Evolutionary conservation across 2,797 vertebrate species (phyloP), one percentile per base, ranked within the genome.

Genomic region (Rhynchonycteris naso): DNA sequence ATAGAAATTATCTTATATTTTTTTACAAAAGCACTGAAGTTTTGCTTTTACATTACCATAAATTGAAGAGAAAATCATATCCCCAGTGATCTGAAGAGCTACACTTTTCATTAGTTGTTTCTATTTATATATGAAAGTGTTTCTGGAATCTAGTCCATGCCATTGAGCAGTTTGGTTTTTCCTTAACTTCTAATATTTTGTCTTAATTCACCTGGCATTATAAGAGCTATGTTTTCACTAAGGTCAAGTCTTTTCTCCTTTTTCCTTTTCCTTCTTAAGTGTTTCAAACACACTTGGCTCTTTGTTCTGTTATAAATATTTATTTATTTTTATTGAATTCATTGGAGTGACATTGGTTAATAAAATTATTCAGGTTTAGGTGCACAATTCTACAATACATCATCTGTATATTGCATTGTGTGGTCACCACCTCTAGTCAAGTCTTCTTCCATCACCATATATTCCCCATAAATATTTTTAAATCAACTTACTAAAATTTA

Each of bases 281-380:
- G 15, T 16, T 85, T 50, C 63, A 13, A 2, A 28, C 52, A n/a
- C 72, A 19, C 14, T 65, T 68, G 63, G 24, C 38, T 83, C 33
- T 93, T 76, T 76, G 33, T 4, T 87, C 1, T 61, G 83, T 26
- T 90, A 35, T 83, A 82, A 96, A 54, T 21, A 76, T 87, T 90
- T 84, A 43, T 43, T 43, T 43, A 43, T 5, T 43, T 43, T 43
- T 43, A 43, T 43, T 43, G 43, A 43, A 43, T 43, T 43, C 8
- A 43, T 43, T 43, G 43, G 43, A 43, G 43, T 43, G 43, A 43
- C 43, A 43, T 7, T 43, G 43, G 5, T 43, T 43, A 43, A 43
- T 43, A 43, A 43, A 43, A 43, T 43, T 43, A 43, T 43, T 6
- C 43, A 43, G 43, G 43, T 43, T 43, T 43, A 43, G 43, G 43